A percentile compares a stretch with the other conserved stretches of the same genome.
Evolutionary conservation across 2,113 vertebrate genomes (phyloP).

Genomic region (Myrmecophaga tridactyla): DNA sequence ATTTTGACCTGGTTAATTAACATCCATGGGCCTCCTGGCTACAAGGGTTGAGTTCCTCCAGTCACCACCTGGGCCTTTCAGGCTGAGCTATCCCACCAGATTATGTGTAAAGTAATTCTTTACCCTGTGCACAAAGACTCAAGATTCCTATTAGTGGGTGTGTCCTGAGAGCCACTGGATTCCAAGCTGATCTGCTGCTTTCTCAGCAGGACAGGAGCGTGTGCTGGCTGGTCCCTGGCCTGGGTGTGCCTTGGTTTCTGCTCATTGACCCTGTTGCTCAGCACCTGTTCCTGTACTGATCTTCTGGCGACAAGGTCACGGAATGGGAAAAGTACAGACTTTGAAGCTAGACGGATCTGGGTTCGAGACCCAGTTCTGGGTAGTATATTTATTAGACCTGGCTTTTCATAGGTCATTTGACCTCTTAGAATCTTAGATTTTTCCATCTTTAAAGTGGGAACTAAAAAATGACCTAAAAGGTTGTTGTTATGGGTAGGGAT

Average conservation of each 20-base stretch:
- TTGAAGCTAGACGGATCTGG: background rate
- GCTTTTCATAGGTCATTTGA: background rate
- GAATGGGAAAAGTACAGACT: background rate
- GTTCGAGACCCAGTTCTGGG: background rate
- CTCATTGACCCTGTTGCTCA: background rate
- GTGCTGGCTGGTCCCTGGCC: background rate
- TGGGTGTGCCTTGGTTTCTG: background rate
- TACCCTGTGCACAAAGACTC: background rate
- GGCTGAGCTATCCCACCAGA: background rate
- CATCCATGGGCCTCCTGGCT: background rate
- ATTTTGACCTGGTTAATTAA: background rate
- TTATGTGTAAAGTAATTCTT: background rate
- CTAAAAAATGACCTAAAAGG: background rate
- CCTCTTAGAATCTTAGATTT: background rate
- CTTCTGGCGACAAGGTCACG: too few relatives aligned
- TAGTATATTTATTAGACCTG: background rate
- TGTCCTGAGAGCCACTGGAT: background rate
- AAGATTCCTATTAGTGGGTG: rapidly evolving
- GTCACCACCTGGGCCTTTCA: background rate
- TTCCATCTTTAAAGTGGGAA: background rate
- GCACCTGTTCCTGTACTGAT: background rate
- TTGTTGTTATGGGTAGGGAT: background rate
- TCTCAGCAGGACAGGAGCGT: background rate
- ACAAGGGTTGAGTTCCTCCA: background rate
- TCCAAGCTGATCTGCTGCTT: background rate